Evolutionary conservation across 1,140 invertebrate species (phyloP).

Genomic region (Platyscapa corneri): DNA sequence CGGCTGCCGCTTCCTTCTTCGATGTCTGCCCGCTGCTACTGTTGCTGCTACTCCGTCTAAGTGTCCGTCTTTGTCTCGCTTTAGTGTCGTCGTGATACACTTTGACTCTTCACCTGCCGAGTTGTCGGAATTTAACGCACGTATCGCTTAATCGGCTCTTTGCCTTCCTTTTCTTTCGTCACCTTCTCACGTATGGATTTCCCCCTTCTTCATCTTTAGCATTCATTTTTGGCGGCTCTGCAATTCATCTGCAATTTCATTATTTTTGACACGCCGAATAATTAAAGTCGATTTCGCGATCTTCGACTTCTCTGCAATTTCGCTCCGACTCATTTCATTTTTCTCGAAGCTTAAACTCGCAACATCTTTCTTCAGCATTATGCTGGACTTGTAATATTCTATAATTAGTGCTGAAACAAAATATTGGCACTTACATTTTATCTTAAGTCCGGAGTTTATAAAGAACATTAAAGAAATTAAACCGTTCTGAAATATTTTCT

Average conservation of each 20-base stretch:
- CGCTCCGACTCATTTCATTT: too few relatives aligned
- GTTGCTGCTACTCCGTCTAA: not conserved
- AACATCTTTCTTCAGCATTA: not conserved
- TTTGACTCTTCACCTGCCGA: slow-evolving; percentile 13
- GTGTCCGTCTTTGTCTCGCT: not conserved
- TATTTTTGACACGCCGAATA: too few relatives aligned
- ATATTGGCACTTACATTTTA: not conserved
- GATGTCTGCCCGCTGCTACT: not conserved
- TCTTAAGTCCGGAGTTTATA: not conserved
- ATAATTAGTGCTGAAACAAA: not conserved
- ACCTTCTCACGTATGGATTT: not conserved
- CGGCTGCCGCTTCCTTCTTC: not conserved
- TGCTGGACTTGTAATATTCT: not conserved
- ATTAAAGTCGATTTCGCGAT: too few relatives aligned
- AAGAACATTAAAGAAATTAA: not conserved
- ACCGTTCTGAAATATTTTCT: not conserved
- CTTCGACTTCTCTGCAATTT: too few relatives aligned
- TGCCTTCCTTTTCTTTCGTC: not conserved
- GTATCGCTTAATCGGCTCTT: not conserved
- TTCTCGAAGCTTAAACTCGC: too few relatives aligned
- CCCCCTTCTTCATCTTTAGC: too few relatives aligned
- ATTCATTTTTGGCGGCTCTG: too few relatives aligned
- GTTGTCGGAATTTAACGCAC: not conserved
- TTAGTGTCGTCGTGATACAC: not conserved
- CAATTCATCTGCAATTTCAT: too few relatives aligned